Evolutionary conservation across 2,797 vertebrate genomes (phyloP), one percentile per base, ranked within the genome.

Genomic region (Buceros bicornis): DNA sequence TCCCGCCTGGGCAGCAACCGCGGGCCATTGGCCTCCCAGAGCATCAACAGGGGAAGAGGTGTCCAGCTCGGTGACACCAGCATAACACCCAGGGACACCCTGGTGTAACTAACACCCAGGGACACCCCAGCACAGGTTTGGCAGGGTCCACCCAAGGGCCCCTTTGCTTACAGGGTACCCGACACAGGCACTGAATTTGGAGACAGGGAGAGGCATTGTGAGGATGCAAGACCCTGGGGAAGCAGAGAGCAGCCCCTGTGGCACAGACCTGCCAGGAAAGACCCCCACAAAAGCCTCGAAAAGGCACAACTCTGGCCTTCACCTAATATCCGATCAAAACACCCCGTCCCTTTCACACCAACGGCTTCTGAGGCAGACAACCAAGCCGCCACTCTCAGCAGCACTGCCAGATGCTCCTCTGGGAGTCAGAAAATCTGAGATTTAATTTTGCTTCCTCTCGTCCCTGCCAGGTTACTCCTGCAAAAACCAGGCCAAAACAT

Each of bases 401-500:
- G 61, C n/a, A 18, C 83, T 56, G 70, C 92, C 87, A 94, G 93
- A 93, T 77, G 78, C 80, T 90, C 45, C 78, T 62, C 74, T 2
- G 37, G 57, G 79, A 83, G 54, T 26, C 86, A 91, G 82, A 91
- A 89, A 92, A 96, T 40, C 93, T 69, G 91, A 91, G 90, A 84
- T 95, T 86, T 92, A 90, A 94, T 95, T 95, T 71, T 4, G 56
- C 95, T 96, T 96, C 90, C 83, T 94, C 82, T 82, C 13, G 1
- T 92, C 78, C 89, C 81, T 95, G 90, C 79, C 94, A 95, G 90
- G 86, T 94, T 96, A 87, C 91, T 67, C 87, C 88, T 61, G 72
- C 81, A 93, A 96, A 94, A 92, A 92, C 72, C 17, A 13, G 86
- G 91, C 92, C 95, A 94, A 91, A 93, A 93, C 20, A 79, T 42